Percentiles rank a stretch among this genome's conserved stretches.
These are phyloP conservation scores for Galeruca laticollis DNA, from an alignment of 2,888 invertebrate species.

Conservation along the genomic window DNA sequence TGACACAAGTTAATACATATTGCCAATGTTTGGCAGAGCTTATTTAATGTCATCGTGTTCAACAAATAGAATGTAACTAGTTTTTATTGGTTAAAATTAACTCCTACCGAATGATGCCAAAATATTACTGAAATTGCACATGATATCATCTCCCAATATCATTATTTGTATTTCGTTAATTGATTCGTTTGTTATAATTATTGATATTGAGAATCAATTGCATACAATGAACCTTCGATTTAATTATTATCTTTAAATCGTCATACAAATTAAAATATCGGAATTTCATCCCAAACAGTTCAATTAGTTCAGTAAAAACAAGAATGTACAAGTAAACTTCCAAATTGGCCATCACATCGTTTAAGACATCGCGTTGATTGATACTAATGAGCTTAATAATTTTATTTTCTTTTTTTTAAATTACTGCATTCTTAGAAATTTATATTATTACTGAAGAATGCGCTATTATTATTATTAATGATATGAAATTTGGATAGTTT, in stretches of 20 bases:
- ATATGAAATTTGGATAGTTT: no score
- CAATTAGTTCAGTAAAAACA: background rate
- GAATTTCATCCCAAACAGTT: background rate
- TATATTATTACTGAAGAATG: no score
- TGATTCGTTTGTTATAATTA: background rate
- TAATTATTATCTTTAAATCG: background rate
- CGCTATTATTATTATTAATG: no score
- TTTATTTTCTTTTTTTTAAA: no score
- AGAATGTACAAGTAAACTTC: background rate
- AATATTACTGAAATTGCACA: background rate
- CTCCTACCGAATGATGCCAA: background rate
- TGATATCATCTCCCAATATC: background rate
- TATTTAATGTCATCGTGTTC: no score
- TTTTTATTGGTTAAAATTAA: conserved; percentile 6
- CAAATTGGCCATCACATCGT: no score
- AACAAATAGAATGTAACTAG: background rate
- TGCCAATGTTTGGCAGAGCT: no score
- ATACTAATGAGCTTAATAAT: no score
- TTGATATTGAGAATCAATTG: background rate
- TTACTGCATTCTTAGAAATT: no score
- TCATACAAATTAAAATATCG: background rate
- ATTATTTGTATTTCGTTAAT: background rate
- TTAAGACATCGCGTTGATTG: no score
- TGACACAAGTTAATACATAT: no score
- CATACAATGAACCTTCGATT: background rate